These are phyloP conservation scores for Aeoliscus strigatus DNA, from an alignment of 2,797 vertebrate genomes.

Conservation along the genomic window DNA sequence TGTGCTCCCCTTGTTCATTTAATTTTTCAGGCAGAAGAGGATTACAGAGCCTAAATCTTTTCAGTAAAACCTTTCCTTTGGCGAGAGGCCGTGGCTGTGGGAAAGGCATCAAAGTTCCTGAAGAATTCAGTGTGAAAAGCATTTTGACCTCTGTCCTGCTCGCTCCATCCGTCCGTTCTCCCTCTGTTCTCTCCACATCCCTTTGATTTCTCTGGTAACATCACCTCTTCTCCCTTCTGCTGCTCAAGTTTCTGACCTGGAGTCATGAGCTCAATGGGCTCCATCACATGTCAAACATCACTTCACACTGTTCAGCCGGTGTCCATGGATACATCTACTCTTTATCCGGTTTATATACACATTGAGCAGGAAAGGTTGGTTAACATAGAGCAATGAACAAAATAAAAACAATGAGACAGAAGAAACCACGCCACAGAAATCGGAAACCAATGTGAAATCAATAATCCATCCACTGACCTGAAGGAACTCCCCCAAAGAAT, in stretches of 20 bases:
- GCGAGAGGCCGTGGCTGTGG: slow-evolving; percentile 37
- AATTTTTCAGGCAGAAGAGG: slow-evolving; percentile 44
- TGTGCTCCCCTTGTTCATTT: slow-evolving; percentile 37
- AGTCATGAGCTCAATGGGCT: slow-evolving; percentile 30
- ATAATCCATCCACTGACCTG: no score
- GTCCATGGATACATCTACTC: no score
- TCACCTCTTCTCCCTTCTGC: slow-evolving; percentile 1
- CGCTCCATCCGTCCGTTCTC: not conserved
- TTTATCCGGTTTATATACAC: no score
- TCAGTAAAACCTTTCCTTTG: slow-evolving; percentile 42
- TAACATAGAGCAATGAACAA: no score
- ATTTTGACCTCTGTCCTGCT: slow-evolving; percentile 17
- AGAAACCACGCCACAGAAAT: no score
- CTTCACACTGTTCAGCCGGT: no score
- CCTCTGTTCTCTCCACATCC: slow-evolving; percentile 12
- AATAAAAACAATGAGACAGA: no score
- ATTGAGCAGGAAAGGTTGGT: no score
- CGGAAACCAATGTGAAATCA: no score
- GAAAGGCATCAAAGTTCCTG: slow-evolving; percentile 50
- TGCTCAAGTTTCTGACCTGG: slow-evolving; percentile 19
- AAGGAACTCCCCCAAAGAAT: no score
- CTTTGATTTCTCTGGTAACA: slow-evolving; percentile 6
- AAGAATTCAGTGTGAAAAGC: slow-evolving; percentile 41
- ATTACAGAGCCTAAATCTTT: slow-evolving; percentile 61
- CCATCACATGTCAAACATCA: slow-evolving; percentile 18